Evolutionary conservation across 2,797 vertebrate genomes (phyloP), one percentile per base, ranked within the genome.

Genomic region (Epinephelus malabaricus): DNA sequence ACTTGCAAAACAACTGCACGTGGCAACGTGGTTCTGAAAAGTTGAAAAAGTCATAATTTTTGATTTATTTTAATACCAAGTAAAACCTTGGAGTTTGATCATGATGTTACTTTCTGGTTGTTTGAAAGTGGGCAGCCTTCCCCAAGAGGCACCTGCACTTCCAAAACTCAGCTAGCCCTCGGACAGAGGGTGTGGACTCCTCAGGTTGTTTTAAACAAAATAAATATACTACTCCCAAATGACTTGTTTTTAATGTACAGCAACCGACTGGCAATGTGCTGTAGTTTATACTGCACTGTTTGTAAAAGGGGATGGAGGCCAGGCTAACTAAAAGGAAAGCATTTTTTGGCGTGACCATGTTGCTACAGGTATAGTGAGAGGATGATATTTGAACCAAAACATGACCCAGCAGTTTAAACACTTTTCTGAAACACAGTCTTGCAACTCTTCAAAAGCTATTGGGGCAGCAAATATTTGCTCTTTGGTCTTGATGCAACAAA

Each of bases 211-310:
- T 34, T 34, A 34, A 34, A 56, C 6, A 30, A 5, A 56, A 6
- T 38, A n/a, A 34, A 62, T 25, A 54, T 25, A 17, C 9, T 23
- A 34, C 17, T 47, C 18, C 14, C 61, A 25, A 53, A 54, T 2
- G 9, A 8, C 2, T 15, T 40, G 51, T 56, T 54, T 66, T 6
- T 0, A 55, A 71, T 61, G 17, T 1, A 5, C 12, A 1, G 1
- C 2, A 14, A 27, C 27, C 6, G 1, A 4, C 10, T 65, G 18
- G 2, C 10, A 54, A 6, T 30, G 27, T 3, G n/a, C 7, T 10
- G 5, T 12, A 17, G 46, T 72, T 72, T 63, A 58, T n/a, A 43
- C 19, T 55, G n/a, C 21, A 58, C 38, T 74, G 51, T 71, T 81
- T 75, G 34, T 40, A 10, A 59, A 78, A 70, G 0, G 49, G 55